phyloP scores from a whole-genome alignment of 2,797 vertebrate species.

The Gymnothorax javanicus region DNA sequence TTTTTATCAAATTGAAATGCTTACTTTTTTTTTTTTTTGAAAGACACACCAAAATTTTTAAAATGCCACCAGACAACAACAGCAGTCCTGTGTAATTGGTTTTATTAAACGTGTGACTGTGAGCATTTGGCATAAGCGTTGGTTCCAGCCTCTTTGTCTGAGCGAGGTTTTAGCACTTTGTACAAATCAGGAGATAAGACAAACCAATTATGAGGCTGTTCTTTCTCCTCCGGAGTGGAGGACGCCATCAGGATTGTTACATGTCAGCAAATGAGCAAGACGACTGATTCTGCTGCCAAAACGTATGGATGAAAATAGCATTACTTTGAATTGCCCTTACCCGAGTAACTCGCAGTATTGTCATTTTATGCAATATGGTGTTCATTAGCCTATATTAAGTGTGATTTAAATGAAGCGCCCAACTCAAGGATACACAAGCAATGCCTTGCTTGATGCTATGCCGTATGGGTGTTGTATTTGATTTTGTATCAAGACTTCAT shows the following conservation, averaged over 20 bases:
- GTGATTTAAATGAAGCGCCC: neutral
- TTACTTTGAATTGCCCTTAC: neutral
- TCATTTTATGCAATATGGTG: neutral
- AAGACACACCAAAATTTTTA: conserved; percentile 42
- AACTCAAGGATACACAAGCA: neutral
- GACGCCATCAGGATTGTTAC: conserved; percentile 62
- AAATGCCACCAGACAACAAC: conserved; percentile 13
- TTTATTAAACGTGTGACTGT: conserved; percentile 49
- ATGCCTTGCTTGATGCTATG: neutral
- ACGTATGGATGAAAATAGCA: neutral
- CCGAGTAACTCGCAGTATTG: neutral
- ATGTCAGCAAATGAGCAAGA: conserved; percentile 36
- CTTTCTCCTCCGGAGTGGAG: conserved; percentile 48
- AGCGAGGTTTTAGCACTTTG: conserved; percentile 50
- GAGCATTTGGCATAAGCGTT: conserved; percentile 9
- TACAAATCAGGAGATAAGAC: conserved; percentile 56
- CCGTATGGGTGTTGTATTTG: too few species aligned
- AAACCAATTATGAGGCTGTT: conserved; percentile 44
- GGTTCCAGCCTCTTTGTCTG: conserved; percentile 44
- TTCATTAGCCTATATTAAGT: neutral
- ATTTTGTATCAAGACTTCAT: neutral
- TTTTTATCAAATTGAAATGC: conserved; percentile 57
- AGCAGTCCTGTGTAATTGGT: conserved; percentile 53
- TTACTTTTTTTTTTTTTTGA: conserved; percentile 38
- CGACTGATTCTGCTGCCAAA: neutral